These are phyloP conservation scores for Willisornis vidua DNA, from an alignment of 2,113 vertebrate genomes.

Conservation along the genomic window DNA sequence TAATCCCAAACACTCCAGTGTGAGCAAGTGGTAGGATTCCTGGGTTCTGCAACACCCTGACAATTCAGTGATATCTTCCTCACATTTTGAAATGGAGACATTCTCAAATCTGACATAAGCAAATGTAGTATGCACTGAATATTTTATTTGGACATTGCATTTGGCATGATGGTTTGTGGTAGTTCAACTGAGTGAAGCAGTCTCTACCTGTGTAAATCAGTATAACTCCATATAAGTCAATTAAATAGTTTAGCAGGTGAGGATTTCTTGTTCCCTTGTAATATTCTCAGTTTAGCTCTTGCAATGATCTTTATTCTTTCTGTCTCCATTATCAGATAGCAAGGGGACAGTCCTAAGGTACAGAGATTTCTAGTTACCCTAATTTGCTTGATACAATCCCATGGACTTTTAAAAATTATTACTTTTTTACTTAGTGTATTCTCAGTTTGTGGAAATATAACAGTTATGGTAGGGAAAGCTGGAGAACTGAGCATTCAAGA, in stretches of 20 bases:
- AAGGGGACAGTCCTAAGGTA: neutral
- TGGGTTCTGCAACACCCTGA: neutral
- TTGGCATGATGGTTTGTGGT: neutral
- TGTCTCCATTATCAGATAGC: neutral
- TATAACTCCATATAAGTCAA: neutral
- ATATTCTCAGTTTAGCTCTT: neutral
- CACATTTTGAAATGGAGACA: neutral
- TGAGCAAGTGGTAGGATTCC: neutral
- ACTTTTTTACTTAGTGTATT: neutral
- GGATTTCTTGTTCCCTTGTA: neutral
- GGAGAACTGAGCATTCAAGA: neutral
- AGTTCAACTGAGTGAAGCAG: neutral
- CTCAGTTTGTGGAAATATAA: neutral
- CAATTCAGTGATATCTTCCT: slow-evolving; percentile 1
- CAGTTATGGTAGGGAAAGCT: neutral
- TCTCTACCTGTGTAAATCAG: neutral
- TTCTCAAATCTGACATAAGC: neutral
- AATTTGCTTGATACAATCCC: neutral
- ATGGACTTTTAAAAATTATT: neutral
- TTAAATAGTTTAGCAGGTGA: neutral
- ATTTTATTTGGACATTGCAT: neutral
- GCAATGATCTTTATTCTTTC: neutral
- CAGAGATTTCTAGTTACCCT: neutral
- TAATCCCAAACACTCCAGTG: neutral
- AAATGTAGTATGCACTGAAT: neutral